A percentile compares a stretch with the other conserved stretches of the same genome.
Evolutionary conservation across 2,888 invertebrate genomes (phyloP).

Genomic region (Stratiomys singularior): DNA sequence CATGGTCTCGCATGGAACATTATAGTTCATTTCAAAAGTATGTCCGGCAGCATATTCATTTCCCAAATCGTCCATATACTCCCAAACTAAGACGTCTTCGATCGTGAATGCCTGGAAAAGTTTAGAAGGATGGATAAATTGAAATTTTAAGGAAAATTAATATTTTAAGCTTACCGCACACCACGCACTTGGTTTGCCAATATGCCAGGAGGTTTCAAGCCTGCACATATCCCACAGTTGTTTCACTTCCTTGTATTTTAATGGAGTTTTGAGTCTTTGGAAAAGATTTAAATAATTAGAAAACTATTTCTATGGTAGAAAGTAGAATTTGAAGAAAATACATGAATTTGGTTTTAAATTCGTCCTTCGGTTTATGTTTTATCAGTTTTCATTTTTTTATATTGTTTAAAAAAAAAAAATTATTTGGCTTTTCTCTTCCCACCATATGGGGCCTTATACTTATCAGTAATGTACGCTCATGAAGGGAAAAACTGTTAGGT

Average conservation of each 20-base stretch:
- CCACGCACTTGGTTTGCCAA: conserved; percentile 77
- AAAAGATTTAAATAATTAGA: no score
- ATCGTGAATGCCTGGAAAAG: conserved; percentile 72
- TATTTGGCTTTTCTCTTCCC: no score
- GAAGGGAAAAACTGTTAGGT: no score
- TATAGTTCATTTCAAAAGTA: conserved; percentile 73
- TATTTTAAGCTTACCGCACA: conserved; percentile 71
- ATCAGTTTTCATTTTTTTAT: no score
- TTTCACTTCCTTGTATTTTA: background rate
- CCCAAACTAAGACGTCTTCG: conserved; percentile 77
- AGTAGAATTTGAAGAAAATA: no score
- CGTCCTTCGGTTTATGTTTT: no score
- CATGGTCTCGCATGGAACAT: conserved; percentile 77
- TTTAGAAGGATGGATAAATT: background rate
- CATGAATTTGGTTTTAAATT: no score
- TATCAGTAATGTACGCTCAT: no score
- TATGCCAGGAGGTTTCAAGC: conserved; percentile 82
- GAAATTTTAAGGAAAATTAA: background rate
- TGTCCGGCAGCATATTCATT: conserved; percentile 81
- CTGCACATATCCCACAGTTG: conserved; percentile 80
- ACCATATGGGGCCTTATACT: no score
- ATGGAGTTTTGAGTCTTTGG: background rate
- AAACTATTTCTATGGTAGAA: no score
- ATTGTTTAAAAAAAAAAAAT: no score
- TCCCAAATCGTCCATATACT: conserved; percentile 81